phyloP scores from a whole-genome alignment of 2,797 vertebrate species.

The Melanotaenia pygmaea region DNA sequence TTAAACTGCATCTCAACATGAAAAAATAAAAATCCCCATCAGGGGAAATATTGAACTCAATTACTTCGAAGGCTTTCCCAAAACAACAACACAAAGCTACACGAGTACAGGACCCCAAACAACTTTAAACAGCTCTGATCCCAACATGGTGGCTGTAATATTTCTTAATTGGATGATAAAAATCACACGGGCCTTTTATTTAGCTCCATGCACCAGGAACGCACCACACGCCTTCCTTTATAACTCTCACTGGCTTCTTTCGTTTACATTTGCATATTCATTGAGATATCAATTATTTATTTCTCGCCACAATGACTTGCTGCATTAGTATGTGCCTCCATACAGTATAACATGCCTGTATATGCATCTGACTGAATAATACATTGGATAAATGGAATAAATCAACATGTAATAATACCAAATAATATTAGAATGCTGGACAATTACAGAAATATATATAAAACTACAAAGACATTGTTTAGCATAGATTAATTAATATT shows the following conservation, averaged over 20 bases:
- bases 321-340: conserved; percentile 73
- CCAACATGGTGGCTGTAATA: conserved; percentile 77
- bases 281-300: conserved; percentile 88
- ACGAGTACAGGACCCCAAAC: conserved; percentile 65
- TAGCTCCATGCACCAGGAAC: conserved; percentile 57
- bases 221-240: conserved; percentile 36
- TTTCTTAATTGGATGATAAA: conserved; percentile 79
- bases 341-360: conserved; percentile 66
- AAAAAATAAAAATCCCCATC: conserved; percentile 70
- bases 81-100: conserved; percentile 64
- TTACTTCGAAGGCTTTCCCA: conserved; percentile 77
- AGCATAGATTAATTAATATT: no score
- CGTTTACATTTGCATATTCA: conserved; percentile 85
- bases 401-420: conserved; percentile 56
- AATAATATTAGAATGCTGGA: conserved; percentile 41
- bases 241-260: conserved; percentile 41
- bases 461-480: conserved; percentile 1
- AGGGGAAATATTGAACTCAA: conserved; percentile 74
- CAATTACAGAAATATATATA: conserved; percentile 15
- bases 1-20: conserved; percentile 60
- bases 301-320: conserved; percentile 70
- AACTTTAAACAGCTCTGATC: conserved; percentile 70
- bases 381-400: conserved; percentile 63
- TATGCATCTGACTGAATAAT: conserved; percentile 72
- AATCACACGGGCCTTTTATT: conserved; percentile 81